Evolutionary conservation across 2,888 invertebrate genomes (phyloP).

Genomic region (Pachydiplax longipennis): DNA sequence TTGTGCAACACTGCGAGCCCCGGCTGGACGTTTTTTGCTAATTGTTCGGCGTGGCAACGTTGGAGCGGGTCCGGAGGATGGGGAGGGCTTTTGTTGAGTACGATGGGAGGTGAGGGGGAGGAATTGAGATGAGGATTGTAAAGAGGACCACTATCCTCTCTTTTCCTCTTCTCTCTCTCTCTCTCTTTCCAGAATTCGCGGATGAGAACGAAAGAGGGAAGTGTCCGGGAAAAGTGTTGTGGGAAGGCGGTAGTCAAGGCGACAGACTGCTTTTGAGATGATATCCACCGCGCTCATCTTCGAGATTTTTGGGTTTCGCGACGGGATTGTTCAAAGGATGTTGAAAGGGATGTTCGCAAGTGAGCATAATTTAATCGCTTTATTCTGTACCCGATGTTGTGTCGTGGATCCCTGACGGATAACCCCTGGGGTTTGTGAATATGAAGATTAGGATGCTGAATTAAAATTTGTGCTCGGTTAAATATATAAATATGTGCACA

Average conservation of each 20-base stretch:
- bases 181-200: not conserved
- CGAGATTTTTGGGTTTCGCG: not conserved
- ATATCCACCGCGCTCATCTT: not conserved
- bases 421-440: too few species aligned
- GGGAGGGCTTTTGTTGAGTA: not conserved
- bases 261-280: not conserved
- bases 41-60: not conserved
- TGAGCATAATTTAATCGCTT: constrained; percentile 14
- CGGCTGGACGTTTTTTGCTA: constrained; percentile 12
- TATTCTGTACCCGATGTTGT: not conserved
- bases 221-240: not conserved
- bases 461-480: too few species aligned
- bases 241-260: not conserved
- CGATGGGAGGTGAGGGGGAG: not conserved
- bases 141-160: not conserved
- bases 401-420: not conserved
- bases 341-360: not conserved
- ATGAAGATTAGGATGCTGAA: too few species aligned
- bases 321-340: not conserved
- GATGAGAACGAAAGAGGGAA: not conserved
- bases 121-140: not conserved
- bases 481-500: too few species aligned
- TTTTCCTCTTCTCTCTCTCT: not conserved
- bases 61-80: not conserved
- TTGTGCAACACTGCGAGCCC: not conserved